Percentiles rank a stretch among this genome's conserved stretches.
phyloP scores from a whole-genome alignment of 2,888 invertebrate genomes.

The Apamea anceps region DNA sequence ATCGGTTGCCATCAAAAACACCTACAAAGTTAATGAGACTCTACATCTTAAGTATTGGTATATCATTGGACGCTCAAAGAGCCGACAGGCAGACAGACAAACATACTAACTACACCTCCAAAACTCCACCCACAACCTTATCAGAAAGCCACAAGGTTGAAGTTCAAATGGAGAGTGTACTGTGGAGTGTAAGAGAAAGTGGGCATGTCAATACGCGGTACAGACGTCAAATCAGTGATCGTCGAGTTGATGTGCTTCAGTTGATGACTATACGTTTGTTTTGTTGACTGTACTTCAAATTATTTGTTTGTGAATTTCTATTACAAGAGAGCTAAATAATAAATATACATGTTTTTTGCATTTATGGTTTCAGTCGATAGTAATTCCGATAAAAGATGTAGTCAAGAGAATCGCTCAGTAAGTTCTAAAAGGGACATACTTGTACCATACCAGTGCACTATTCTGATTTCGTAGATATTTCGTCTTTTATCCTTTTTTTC shows the following conservation, averaged over 20 bases:
- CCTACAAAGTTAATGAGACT: conserved; percentile 71
- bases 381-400: not conserved
- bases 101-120: conserved; percentile 1
- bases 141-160: conserved; percentile 27
- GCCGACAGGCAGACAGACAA: conserved; percentile 63
- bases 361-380: conserved; percentile 3
- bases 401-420: too few species aligned
- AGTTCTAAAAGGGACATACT: not conserved
- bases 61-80: conserved; percentile 70
- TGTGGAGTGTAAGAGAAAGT: conserved; percentile 7
- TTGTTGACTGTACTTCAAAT: conserved; percentile 59
- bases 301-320: conserved; percentile 50
- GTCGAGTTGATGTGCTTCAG: conserved; percentile 63
- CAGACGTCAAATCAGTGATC: conserved; percentile 69
- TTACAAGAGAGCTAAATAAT: not conserved
- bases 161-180: conserved; percentile 5
- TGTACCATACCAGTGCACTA: too few species aligned
- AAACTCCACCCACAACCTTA: conserved; percentile 3
- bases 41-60: conserved; percentile 69
- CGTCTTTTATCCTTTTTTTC: not conserved
- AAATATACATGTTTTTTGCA: not conserved
- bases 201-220: conserved; percentile 61
- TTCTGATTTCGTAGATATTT: not conserved
- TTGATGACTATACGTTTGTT: conserved; percentile 66
- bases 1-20: conserved; percentile 62